Evolutionary conservation across 1,140 invertebrate species (phyloP).

Genomic region (Kradibia gibbosae): DNA sequence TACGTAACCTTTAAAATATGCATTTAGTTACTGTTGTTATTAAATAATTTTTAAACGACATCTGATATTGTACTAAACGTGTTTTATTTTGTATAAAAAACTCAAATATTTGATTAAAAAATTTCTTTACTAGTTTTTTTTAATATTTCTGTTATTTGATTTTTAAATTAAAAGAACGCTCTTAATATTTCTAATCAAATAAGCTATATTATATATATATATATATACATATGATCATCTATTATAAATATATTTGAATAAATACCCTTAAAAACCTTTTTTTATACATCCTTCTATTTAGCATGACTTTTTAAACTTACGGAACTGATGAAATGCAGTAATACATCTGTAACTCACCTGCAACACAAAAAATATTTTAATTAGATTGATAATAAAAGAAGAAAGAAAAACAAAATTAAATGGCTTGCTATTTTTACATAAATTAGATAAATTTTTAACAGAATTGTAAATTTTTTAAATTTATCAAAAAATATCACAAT

Average conservation of each 20-base stretch:
- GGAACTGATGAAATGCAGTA: neutral
- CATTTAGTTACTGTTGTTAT: neutral
- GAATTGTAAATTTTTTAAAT: neutral
- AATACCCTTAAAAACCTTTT: no score
- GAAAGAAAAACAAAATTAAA: neutral
- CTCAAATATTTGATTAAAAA: no score
- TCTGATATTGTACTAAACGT: neutral
- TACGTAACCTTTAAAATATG: slow-evolving; percentile 16
- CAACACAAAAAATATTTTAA: neutral
- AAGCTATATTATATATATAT: no score
- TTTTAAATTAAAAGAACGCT: no score
- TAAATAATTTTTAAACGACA: neutral
- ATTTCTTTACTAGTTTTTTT: no score
- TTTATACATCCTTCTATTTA: no score
- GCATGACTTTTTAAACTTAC: neutral
- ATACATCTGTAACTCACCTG: neutral
- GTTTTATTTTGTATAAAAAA: neutral
- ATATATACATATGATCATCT: no score
- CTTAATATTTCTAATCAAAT: no score
- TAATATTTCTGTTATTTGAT: no score
- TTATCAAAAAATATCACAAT: neutral
- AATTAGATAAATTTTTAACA: neutral
- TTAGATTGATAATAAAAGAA: neutral
- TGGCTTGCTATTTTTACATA: neutral
- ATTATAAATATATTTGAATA: no score